Base-by-base conservation (phyloP, 2,888 invertebrate species). In the Drosophila imparisetae region DNA sequence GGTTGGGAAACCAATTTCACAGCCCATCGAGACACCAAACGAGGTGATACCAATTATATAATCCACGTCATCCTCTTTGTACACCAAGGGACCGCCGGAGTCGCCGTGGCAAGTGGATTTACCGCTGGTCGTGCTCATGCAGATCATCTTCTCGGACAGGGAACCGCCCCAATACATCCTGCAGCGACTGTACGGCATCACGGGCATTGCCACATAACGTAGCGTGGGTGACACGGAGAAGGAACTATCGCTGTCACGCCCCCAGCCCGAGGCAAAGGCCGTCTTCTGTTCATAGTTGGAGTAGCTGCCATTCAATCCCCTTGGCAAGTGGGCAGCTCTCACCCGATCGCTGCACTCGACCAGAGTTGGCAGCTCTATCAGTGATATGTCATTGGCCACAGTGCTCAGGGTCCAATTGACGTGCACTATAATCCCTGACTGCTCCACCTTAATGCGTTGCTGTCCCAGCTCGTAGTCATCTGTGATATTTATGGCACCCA, bases 221-320 rank as follows among this genome's bases (percentile, higher is more conserved):
- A 87, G 62, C 5, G 60, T 60, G 0, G 67, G 36, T 0, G 77
- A 61, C 15, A 87, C 81, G 6, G 38, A 10, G 2, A 8, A 34
- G 32, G 79, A 34, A 18, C 27, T 45, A 11, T 89, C 90, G 29
- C 75, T 75, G 6, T 78, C 78, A 4, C 71, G 70, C 6, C 91
- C 86, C 92, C 91, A 91, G 21, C 92, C 91, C 4, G 91, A 90
- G 27, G 87, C 89, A n/a, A 81, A 68, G 11, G 71, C 84, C 10
- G 32, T 62, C 4, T 75, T 54, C 24, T 75, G 79, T 11, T 67
- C 76, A 40, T 84, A 90, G 36, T 65, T 68, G n/a, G 82, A 61
- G 53, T 84, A 82, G 5, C 66, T 59, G 11, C 64, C 72, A 5
- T 80, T 60, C 0, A 72, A 2, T 0, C 32, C 29, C 4, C 65